These are phyloP conservation scores for Raphicerus campestris DNA, from an alignment of 2,113 vertebrate genomes.

Conservation along the genomic window DNA sequence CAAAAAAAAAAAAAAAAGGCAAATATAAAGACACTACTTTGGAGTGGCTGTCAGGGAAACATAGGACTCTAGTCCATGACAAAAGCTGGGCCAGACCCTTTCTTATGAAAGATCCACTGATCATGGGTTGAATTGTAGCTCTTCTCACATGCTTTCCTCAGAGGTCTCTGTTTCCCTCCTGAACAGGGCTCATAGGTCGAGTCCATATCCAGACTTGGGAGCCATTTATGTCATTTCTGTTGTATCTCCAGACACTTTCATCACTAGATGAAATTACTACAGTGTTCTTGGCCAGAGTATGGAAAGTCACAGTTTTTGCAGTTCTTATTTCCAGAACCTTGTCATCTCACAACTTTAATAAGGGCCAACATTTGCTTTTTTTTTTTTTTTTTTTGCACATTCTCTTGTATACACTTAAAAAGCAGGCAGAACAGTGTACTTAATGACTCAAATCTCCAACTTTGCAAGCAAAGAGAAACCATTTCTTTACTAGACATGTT, in stretches of 20 bases:
- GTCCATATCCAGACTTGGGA: conserved; percentile 68
- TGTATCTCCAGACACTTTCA: neutral
- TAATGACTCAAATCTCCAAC: neutral
- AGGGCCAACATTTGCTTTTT: neutral
- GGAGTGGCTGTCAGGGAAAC: neutral
- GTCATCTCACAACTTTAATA: neutral
- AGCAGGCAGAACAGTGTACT: neutral
- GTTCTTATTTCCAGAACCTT: conserved; percentile 36
- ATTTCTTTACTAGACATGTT: conserved; percentile 27
- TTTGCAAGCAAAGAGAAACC: conserved; percentile 35
- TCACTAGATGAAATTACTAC: neutral
- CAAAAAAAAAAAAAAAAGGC: neutral
- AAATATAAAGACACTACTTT: neutral
- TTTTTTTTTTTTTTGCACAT: neutral
- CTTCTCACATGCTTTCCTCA: conserved; percentile 74
- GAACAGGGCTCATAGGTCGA: conserved; percentile 70
- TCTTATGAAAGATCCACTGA: conserved; percentile 40
- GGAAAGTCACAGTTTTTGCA: neutral
- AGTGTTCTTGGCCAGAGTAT: neutral
- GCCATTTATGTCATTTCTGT: neutral
- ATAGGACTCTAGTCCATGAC: neutral
- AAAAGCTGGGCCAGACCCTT: neutral
- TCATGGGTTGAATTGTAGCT: conserved; percentile 37
- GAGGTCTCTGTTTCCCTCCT: conserved; percentile 77
- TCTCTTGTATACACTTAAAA: neutral